Evolutionary conservation across 2,113 vertebrate genomes (phyloP), one percentile per base, ranked within the genome.

Genomic region (Seriola aureovittata): DNA sequence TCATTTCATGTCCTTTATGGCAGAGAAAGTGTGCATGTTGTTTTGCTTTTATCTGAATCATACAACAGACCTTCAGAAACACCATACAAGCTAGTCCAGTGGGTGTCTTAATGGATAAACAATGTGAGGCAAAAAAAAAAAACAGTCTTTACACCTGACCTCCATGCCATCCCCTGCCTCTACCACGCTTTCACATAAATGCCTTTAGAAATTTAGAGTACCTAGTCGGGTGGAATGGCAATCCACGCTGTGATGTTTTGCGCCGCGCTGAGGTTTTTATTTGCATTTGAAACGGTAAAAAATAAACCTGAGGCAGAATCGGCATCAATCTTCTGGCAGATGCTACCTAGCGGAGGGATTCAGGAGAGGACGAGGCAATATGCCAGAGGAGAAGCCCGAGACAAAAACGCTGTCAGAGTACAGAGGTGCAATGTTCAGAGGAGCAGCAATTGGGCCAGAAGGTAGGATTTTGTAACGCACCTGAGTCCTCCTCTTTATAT

Each of bases 261-360:
- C 16, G 1, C 48, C 4, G 1, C 4, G 17, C 48, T 3, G 38
- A 44, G 44, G 60, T 50, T 54, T 69, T 16, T 52, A 58, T 78
- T 66, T 63, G 65, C 68, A 64, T 82, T 74, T 60, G 57, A 67
- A 85, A 77, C 19, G 58, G 58, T 36, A 34, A 64, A 50, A 42
- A 79, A 65, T 29, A 71, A 81, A 86, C 66, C 60, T 7, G 46
- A 50, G 59, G 71, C 32, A 29, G 65, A 85, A 65, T 78, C 42
- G 76, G 75, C 83, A 65, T 16, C 8, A 67, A 68, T 71, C 50
- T 75, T 72, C 71, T 75, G 4, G 64, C 86, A 66, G 81, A 73
- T 88, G 78, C 71, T 76, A 21, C 66, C 52, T 66, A 8, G 58
- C 38, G 59, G 57, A 62, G 42, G 74, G 63, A 58, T 54, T 69